Base-by-base conservation (phyloP, 2,113 vertebrate species). In the Chionis minor region DNA sequence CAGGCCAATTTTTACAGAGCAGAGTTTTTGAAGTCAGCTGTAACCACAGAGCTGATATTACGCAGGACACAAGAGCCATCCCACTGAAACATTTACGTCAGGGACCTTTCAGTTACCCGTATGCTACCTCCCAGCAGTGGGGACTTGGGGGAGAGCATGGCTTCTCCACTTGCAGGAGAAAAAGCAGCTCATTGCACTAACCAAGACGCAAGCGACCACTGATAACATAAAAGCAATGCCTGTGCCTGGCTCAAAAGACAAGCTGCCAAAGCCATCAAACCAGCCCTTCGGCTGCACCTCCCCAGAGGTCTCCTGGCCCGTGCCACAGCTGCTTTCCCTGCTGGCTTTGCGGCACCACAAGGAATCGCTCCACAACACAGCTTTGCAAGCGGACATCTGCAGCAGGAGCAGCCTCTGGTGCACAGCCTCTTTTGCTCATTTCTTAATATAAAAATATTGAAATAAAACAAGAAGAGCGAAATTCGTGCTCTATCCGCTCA, bases 71-170 rank as follows among this genome's bases (percentile, higher is more conserved):
- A 30, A 59, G 44, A 75, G 54, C n/a, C 49, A 86, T 54, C 56
- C 17, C 4, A 1, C 5, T 15, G 49, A 1, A 1, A n/a, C 28
- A 33, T 6, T 62, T 21, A 40, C 2, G 19, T 27, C 1, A 0
- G 14, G 45, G 51, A 84, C n/a, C 38, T 66, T 78, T 17, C 21
- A 44, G 33, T 9, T 38, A 35, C 61, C 61, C 59, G 77, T 19
- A 3, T 7, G 32, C 28, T 54, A 38, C 9, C 51, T 70, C 55
- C 51, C 3, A 2, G 71, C 42, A 67, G 70, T 6, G 4, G 9
- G 30, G n/a, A 65, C 52, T 6, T 28, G n/a, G 24, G 35, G 56
- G 38, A 88, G 35, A 82, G 38, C 32, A 30, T 0, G 0, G 35
- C 58, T 72, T 49, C 62, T 59, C 1, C 0, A 28, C 55, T 27